Conservation (phyloP, 2,113 vertebrate species). For the Delphinus delphis region DNA sequence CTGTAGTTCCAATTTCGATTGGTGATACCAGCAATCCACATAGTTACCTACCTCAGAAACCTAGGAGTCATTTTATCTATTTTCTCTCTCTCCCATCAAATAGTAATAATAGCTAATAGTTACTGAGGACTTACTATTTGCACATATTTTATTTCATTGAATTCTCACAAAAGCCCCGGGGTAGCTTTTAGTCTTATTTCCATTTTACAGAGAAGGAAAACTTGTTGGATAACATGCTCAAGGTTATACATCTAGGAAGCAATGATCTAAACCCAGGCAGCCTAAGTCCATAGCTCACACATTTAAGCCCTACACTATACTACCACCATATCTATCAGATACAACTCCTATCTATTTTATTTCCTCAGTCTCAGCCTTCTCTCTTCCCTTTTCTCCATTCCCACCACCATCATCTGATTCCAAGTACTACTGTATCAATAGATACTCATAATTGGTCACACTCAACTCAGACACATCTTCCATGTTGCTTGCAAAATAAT, state of each 20-base stretch:
- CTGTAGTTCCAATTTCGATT: conserved; percentile 35
- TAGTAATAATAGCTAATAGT: conserved; percentile 39
- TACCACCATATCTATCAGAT: background rate
- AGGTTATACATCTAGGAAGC: background rate
- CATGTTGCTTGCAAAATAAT: conserved; percentile 24
- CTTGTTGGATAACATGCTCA: conserved; percentile 5
- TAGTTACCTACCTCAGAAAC: conserved; percentile 43
- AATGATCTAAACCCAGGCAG: conserved; percentile 13
- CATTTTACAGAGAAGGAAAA: conserved; percentile 50
- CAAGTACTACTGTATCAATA: background rate
- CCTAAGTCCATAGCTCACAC: background rate
- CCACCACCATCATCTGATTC: background rate
- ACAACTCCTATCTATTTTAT: conserved; percentile 26
- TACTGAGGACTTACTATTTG: conserved; percentile 12
- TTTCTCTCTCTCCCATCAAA: background rate
- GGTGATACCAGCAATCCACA: background rate
- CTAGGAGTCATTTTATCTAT: conserved; percentile 17
- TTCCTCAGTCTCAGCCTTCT: background rate
- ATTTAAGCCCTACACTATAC: background rate
- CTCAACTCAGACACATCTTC: conserved; percentile 32
- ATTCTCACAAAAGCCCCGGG: conserved; percentile 37
- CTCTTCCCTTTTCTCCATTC: background rate
- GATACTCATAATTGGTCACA: background rate
- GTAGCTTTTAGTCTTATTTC: conserved; percentile 46
- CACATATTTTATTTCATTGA: conserved; percentile 45